Evolutionary conservation across 2,888 invertebrate species (phyloP).

Genomic region (Hemistola chrysoprasaria): DNA sequence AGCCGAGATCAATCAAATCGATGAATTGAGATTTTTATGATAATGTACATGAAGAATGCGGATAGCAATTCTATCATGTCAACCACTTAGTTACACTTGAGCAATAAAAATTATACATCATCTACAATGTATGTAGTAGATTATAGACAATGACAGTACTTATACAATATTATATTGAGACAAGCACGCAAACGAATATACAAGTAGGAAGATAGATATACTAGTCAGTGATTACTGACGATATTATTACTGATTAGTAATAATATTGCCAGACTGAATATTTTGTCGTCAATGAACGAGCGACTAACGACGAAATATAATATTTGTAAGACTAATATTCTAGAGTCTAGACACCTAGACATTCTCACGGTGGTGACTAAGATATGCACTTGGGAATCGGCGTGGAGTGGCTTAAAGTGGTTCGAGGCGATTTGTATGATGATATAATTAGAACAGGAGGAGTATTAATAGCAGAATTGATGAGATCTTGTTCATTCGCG

Average conservation of each 20-base stretch:
- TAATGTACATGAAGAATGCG: conserved; percentile 45
- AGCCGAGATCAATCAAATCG: conserved; percentile 20
- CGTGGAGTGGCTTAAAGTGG: conserved; percentile 52
- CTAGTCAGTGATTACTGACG: too few species aligned
- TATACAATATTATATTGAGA: background rate
- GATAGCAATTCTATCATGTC: conserved; percentile 34
- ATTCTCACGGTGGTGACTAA: conserved; percentile 45
- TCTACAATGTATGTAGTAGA: conserved; percentile 3
- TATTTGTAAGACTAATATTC: conserved; percentile 35
- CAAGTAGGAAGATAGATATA: too few species aligned
- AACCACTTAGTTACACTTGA: conserved; percentile 11
- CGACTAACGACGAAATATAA: conserved; percentile 27
- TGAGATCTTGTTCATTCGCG: conserved; percentile 52
- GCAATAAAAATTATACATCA: conserved; percentile 5
- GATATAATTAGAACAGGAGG: conserved; percentile 60
- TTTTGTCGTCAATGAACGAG: conserved; percentile 34
- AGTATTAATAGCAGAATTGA: conserved; percentile 62
- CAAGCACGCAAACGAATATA: too few species aligned
- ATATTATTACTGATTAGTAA: too few species aligned
- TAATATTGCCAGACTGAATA: conserved; percentile 3
- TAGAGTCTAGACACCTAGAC: too few species aligned
- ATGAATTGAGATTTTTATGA: conserved; percentile 33
- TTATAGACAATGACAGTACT: background rate
- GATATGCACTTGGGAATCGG: conserved; percentile 38
- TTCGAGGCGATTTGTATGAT: conserved; percentile 47